phyloP scores from a whole-genome alignment of 2,888 invertebrate genomes.

The Latrodectus hesperus region DNA sequence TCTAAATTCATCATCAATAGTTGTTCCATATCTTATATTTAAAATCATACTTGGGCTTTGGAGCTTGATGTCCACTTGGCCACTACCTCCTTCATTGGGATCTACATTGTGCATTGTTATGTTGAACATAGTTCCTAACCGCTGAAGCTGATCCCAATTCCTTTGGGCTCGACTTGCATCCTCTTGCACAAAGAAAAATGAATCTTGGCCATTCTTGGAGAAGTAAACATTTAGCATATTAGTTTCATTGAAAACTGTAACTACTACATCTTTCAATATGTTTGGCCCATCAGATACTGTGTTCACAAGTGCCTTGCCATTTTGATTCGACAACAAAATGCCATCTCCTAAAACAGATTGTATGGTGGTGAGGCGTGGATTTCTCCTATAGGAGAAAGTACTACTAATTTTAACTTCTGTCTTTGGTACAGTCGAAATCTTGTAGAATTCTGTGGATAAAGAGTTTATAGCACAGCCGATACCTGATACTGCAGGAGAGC shows the following conservation, averaged over 20 bases:
- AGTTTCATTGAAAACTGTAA: conserved; percentile 92
- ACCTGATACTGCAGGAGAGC: conserved; percentile 71
- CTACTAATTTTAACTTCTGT: conserved; percentile 70
- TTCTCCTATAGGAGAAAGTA: conserved; percentile 58
- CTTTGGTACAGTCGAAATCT: conserved; percentile 70
- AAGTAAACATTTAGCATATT: conserved; percentile 87
- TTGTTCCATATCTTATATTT: conserved; percentile 93
- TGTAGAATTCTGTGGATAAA: conserved; percentile 69
- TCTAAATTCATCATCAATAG: conserved; percentile 88
- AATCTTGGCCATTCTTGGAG: conserved; percentile 80
- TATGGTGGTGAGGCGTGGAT: conserved; percentile 69
- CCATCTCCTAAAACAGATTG: conserved; percentile 81
- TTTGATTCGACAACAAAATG: conserved; percentile 84
- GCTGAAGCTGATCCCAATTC: conserved; percentile 90
- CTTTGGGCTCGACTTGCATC: conserved; percentile 90
- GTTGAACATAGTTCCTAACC: conserved; percentile 80
- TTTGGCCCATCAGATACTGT: conserved; percentile 89
- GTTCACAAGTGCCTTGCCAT: conserved; percentile 80
- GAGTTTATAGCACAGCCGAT: conserved; percentile 70
- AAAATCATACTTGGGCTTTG: conserved; percentile 95
- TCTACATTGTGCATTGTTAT: conserved; percentile 70
- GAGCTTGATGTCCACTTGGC: conserved; percentile 82
- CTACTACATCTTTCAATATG: conserved; percentile 92
- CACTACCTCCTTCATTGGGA: conserved; percentile 65
- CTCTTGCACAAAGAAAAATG: conserved; percentile 90